Base-by-base conservation (phyloP, 2,797 vertebrate species). In the Kryptopterus vitreolus region DNA sequence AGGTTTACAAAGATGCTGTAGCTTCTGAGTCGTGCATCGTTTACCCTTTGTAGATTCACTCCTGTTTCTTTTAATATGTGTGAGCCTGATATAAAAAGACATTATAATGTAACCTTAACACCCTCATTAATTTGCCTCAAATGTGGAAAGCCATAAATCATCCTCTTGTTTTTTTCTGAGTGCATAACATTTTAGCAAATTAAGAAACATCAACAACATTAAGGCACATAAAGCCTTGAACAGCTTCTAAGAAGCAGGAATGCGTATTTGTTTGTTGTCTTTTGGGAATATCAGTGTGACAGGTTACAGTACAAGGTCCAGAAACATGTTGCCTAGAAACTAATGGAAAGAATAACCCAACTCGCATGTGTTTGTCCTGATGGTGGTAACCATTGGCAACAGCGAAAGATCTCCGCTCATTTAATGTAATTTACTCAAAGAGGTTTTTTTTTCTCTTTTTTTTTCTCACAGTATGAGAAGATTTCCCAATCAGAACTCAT, bases 331-430 rank as follows among this genome's bases (percentile, higher is more conserved):
- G 85, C 85, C 80, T 83, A 81, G 86, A 85, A 85, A 85, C 86
- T 76, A 85, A 86, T 82, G 74, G 81, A 82, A 76, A 85, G 81
- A 83, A 86, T 86, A 86, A 82, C 75, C 82, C 77, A 82, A 83
- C 79, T 83, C 77, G 82, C 82, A 80, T 83, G 83, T 87, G 85
- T 83, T 87, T 85, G 81, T 87, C 81, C 83, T 87, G 81, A 66
- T 83, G 79, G 76, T 83, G 82, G 86, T 87, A 87, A 87, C 85
- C 86, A 86, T 83, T 86, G 81, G 86, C 84, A 87, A 87, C 84
- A 83, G 84, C 65, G 74, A 79, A 79, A 82, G 72, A 69, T 84
- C 68, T 83, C 22, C 4, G 79, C 63, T 83, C 70, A 66, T 77
- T 81, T 81, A 48, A 63, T 66, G 80, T 77, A 85, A 81, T 81